Base-by-base conservation (phyloP, 2,797 vertebrate genomes). In the Hafferia zeledoni region DNA sequence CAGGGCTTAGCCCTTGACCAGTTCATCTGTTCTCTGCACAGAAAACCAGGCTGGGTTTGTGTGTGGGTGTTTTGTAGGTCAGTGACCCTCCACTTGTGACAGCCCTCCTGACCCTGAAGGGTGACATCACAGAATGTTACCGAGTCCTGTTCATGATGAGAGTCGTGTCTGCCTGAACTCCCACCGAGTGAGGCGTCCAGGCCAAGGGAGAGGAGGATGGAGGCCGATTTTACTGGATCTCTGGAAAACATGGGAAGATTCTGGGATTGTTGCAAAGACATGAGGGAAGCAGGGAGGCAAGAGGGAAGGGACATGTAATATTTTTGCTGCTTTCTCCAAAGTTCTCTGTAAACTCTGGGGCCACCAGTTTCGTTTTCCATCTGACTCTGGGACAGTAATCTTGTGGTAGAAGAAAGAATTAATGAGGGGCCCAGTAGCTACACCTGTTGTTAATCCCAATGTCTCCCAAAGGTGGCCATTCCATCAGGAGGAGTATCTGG, bases 51-150 rank as follows among this genome's bases (percentile, higher is more conserved):
- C 2, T 52, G 53, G 5, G 4, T 59, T 88, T 25, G 3, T 57
- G 5, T 77, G 64, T 72, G 65, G 13, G 46, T 78, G 83, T 52
- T 52, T 84, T 94, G 44, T 95, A 99, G 99, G 98, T 97, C 1
- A 95, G 97, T 68, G 97, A 98, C 12, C 97, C 98, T 18, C 97
- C 98, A 31, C 95, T 97, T n/a, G 95, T 96, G 65, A 97, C 98
- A 43, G 97, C 97, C 69, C 87, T 98, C 56, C 98, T 99, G 82
- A 98, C 97, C 31, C 70, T 99, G 61, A 98, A 94, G 96, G 98
- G 98, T 9, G 98, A 98, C 3, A 43, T 98, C 59, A 98, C 96
- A 4, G 98, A 97, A 27, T 95, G 97, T 50, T 99, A 99, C 97
- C 98, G 59, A 15, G 93, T 99, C 92, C 98, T 98, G 87, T 90